phyloP scores from a whole-genome alignment of 2,113 vertebrate species.

The Oophaga pumilio region DNA sequence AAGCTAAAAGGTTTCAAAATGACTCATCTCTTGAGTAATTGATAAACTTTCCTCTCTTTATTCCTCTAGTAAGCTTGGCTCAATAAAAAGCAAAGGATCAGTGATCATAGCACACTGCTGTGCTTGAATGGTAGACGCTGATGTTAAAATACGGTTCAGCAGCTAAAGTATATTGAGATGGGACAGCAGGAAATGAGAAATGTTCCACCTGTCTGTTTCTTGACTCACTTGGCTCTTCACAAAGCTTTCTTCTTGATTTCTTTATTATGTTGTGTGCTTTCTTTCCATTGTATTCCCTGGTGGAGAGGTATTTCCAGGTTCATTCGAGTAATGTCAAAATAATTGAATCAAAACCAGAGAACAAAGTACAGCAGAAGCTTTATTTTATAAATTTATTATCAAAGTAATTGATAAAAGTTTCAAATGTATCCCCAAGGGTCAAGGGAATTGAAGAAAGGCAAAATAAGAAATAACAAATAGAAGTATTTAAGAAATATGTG shows the following conservation, averaged over 20 bases:
- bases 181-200: conserved; percentile 72
- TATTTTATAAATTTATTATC: conserved; percentile 63
- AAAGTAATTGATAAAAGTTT: conserved; percentile 66
- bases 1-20: conserved; percentile 40
- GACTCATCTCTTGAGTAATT: conserved; percentile 57
- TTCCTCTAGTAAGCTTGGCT: conserved; percentile 57
- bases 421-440: conserved; percentile 61
- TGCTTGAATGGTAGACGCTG: conserved; percentile 14
- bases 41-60: conserved; percentile 49
- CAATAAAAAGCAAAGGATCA: conserved; percentile 63
- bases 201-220: conserved; percentile 67
- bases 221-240: conserved; percentile 66
- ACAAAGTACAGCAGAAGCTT: conserved; percentile 58
- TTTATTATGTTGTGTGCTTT: conserved; percentile 62
- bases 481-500: background rate
- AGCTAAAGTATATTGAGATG: conserved; percentile 66
- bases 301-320: conserved; percentile 65
- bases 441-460: background rate
- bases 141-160: conserved; percentile 65
- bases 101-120: conserved; percentile 60
- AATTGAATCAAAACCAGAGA: conserved; percentile 67
- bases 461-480: background rate
- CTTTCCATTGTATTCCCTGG: conserved; percentile 61
- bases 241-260: conserved; percentile 59
- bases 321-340: conserved; percentile 71